A percentile compares a stretch with the other conserved stretches of the same genome.
Conservation (phyloP, 2,113 vertebrate genomes). For the Antennarius striatus region DNA sequence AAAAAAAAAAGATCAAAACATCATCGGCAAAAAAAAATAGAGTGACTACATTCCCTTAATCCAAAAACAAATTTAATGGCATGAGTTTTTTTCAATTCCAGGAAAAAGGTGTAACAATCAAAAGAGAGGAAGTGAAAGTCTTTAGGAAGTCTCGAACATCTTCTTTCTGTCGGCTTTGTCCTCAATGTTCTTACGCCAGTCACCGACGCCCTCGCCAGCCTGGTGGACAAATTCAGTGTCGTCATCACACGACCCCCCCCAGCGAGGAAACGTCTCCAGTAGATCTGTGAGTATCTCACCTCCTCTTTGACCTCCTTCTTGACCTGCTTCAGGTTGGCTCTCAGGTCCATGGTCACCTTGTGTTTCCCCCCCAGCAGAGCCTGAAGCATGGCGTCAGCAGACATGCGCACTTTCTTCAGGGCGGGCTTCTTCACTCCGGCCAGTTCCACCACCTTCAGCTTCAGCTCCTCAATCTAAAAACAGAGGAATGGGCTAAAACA, state of each 20-base stretch:
- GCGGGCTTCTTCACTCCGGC: conserved; percentile 93
- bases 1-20: background rate
- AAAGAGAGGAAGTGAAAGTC: background rate
- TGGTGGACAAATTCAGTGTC: conserved; percentile 1
- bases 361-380: conserved; percentile 78
- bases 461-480: conserved; percentile 88
- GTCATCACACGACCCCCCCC: too few relatives aligned
- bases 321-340: conserved; percentile 96
- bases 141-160: conserved; percentile 91
- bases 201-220: conserved; percentile 65
- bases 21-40: conserved; percentile 4
- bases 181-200: conserved; percentile 97
- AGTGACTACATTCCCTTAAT: conserved; percentile 36
- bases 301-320: conserved; percentile 98
- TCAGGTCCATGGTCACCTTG: conserved; percentile 87
- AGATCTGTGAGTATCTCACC: conserved; percentile 41
- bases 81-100: conserved; percentile 18
- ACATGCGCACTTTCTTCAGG: conserved; percentile 83
- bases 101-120: conserved; percentile 17
- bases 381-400: conserved; percentile 90
- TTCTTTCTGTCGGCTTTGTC: conserved; percentile 98
- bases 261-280: too few relatives aligned
- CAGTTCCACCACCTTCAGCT: conserved; percentile 90
- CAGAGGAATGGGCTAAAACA: background rate
- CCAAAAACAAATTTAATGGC: conserved; percentile 53